Conservation (phyloP, 2,888 invertebrate species). For the Papilio demoleus region DNA sequence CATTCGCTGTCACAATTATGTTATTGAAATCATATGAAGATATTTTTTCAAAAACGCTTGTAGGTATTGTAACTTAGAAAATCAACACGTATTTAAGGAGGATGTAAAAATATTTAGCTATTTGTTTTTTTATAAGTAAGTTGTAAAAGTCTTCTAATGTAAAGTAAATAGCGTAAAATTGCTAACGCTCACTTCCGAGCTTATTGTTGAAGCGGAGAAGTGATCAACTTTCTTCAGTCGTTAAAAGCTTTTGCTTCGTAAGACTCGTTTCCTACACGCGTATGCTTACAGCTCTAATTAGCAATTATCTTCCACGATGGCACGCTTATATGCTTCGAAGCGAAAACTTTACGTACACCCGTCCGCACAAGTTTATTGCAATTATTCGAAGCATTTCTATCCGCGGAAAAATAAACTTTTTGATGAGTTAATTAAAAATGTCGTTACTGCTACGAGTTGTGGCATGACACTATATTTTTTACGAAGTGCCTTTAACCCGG, state of each 20-base stretch:
- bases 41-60: too few relatives aligned
- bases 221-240: constrained; percentile 44
- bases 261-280: constrained; percentile 61
- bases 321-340: constrained; percentile 21
- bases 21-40: too few relatives aligned
- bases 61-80: too few relatives aligned
- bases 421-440: constrained; percentile 20
- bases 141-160: constrained; percentile 3
- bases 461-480: constrained; percentile 1
- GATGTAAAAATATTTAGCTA: too few relatives aligned
- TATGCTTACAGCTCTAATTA: constrained; percentile 45
- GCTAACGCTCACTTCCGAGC: constrained; percentile 1
- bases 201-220: constrained; percentile 23
- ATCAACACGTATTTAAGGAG: too few relatives aligned
- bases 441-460: constrained; percentile 6
- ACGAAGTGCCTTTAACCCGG: constrained; percentile 9
- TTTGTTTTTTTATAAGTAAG: neutral
- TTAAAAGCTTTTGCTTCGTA: constrained; percentile 59
- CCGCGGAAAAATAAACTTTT: constrained; percentile 6
- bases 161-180: constrained; percentile 28
- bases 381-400: constrained; percentile 23
- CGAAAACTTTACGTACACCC: constrained; percentile 26
- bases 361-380: constrained; percentile 23
- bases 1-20: neutral
- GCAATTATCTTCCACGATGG: constrained; percentile 39